These are phyloP conservation scores for Callosobruchus maculatus DNA, from an alignment of 2,888 invertebrate species.

Conservation along the genomic window DNA sequence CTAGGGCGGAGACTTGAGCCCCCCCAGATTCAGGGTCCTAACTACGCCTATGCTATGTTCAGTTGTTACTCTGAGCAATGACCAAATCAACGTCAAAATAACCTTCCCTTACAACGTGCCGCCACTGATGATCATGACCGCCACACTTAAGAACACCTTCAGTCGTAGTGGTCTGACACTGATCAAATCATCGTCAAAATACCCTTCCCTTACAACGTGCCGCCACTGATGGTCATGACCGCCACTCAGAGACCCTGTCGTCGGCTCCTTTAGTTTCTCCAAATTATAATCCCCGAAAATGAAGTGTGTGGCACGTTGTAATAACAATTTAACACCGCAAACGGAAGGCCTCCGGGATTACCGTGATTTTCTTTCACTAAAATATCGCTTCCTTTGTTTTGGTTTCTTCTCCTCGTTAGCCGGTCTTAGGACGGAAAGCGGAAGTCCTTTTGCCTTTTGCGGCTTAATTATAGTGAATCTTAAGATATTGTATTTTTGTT, in stretches of 20 bases:
- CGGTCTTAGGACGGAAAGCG: background rate
- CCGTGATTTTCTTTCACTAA: slow-evolving; percentile 23
- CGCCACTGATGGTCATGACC: background rate
- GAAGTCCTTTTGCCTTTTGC: background rate
- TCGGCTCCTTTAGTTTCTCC: slow-evolving; percentile 25
- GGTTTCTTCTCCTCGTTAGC: slow-evolving; percentile 19
- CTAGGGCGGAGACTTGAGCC: too few relatives aligned
- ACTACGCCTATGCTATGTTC: too few relatives aligned
- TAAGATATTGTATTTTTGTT: background rate
- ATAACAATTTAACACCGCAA: slow-evolving; percentile 23
- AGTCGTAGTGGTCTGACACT: too few relatives aligned
- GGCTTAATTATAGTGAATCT: background rate
- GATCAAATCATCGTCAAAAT: background rate
- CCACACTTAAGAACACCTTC: too few relatives aligned
- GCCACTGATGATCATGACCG: background rate
- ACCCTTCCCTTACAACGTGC: background rate
- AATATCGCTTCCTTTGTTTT: slow-evolving; percentile 25
- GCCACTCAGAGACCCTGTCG: background rate
- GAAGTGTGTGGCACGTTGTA: slow-evolving; percentile 29
- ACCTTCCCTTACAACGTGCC: background rate
- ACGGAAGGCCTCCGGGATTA: slow-evolving; percentile 28
- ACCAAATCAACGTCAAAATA: background rate
- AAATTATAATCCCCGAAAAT: slow-evolving; percentile 32
- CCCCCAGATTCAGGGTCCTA: too few relatives aligned
- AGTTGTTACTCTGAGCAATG: too few relatives aligned